Evolutionary conservation across 1,140 invertebrate species (phyloP), one percentile per base, ranked within the genome.

Genomic region (Adoxophyes honmai): DNA sequence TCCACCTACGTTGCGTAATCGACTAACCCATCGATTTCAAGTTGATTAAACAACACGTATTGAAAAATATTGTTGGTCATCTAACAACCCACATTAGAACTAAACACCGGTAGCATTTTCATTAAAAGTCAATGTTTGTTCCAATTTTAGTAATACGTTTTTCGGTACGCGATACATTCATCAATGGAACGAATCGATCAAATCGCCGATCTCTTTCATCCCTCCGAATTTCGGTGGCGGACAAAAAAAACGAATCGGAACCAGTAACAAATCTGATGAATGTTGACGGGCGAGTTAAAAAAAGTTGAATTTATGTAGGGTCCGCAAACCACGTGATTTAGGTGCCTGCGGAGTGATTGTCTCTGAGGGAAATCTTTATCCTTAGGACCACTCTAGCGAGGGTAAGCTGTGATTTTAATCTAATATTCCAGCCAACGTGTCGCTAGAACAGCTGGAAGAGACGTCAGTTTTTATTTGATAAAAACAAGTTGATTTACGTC

Each of bases 371-470:
- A 21, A 42, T 42, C 39, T 21, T 42, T 42, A 42, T 42, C 39
- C 39, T 16, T 9, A 9, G 3, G 16, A 14, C 6, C 8, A 42
- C 15, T 18, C 39, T 28, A 62, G 60, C 59, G 54, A 51, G 56
- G 52, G 13, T 34, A 42, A 52, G 56, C 57, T 59, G 63, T 44
- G 59, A 59, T 62, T 64, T 60, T 62, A 66, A 72, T 64, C 60
- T 64, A 68, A 66, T 61, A 70, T 54, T 58, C 55, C 51, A 52
- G 54, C 56, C 58, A 57, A 52, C 54, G 60, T 37, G 39, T 57
- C 53, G 9, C 10, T 11, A 11, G 10, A 48, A 21, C n/a, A 21
- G 6, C 18, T 38, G 11, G 42, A 28, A 18, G 42, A n/a, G n/a
- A 7, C 42, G 21, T 21, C 9, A 18, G 18, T 11, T n/a, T 11